Evolutionary conservation across 2,888 invertebrate genomes (phyloP).

Genomic region (Orthosia gothica): DNA sequence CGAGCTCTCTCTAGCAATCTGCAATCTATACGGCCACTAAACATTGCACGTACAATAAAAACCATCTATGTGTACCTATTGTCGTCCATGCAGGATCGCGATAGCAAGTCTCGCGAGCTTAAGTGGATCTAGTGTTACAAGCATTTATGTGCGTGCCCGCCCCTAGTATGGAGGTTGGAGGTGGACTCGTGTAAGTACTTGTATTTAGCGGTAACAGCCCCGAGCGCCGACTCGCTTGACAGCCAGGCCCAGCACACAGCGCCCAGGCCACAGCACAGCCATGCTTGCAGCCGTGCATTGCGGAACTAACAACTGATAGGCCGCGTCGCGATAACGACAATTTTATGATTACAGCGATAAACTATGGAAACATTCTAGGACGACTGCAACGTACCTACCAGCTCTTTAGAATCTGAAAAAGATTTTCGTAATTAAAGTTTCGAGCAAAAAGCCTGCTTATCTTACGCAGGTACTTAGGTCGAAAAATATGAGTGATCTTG

Average conservation of each 20-base stretch:
- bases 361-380: not conserved
- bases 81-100: not conserved
- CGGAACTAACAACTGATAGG: not conserved
- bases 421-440: not conserved
- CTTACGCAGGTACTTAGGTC: not conserved
- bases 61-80: not conserved
- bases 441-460: not conserved
- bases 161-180: not conserved
- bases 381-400: not conserved
- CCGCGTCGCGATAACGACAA: not conserved
- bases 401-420: not conserved
- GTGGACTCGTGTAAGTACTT: not conserved
- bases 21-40: not conserved
- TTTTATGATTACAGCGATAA: not conserved
- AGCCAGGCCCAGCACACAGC: no score
- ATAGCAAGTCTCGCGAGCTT: not conserved
- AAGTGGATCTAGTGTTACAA: not conserved
- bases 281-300: not conserved
- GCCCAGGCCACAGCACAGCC: no score
- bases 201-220: no score
- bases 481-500: not conserved
- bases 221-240: no score
- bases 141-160: not conserved
- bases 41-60: not conserved
- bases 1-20: not conserved